Base-by-base conservation (phyloP, 2,797 vertebrate species). In the Vultur gryphus region DNA sequence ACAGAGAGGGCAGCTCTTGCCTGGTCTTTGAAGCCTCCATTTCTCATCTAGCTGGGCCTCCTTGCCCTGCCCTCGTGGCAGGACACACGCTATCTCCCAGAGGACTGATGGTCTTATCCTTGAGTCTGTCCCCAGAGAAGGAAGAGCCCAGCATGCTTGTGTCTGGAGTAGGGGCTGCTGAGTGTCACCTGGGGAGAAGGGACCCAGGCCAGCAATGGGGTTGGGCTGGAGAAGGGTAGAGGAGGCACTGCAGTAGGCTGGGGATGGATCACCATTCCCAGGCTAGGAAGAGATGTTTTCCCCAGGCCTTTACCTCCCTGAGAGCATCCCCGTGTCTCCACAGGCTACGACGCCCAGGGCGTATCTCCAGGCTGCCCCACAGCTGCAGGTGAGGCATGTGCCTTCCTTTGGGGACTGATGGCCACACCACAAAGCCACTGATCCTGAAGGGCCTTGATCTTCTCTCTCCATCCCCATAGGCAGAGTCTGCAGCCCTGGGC, bases 401-500 rank as follows among this genome's bases (percentile, higher is more conserved):
- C 43, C n/a, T 43, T 49, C 52, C 16, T 44, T 13, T 9, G n/a
- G 48, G 20, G 24, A 29, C 41, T 49, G 46, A 6, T 46, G 44
- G 29, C 51, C 23, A 13, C 29, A 26, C 10, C 28, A 37, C 13
- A 73, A 18, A 59, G 41, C 54, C 25, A 28, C 23, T 29, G 23
- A 28, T 44, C 35, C 52, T 73, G 21, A 81, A 66, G 18, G 48
- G 28, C 25, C 35, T 83, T 6, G 2, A 18, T 37, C 23, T 39
- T 80, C 26, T 51, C 31, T 92, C 44, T 78, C 65, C 49, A 10
- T 65, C 21, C 35, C 25, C 19, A 43, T 96, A 98, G 96, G 83
- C 97, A 58, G 98, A 97, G 87, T 21, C 98, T 59, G 81, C 97
- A 87, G 81, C 95, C 13, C 69, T 70, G 12, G 97, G 97, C 33